Evolutionary conservation across 2,888 invertebrate species (phyloP).

Genomic region (Pristionchus japonicus): DNA sequence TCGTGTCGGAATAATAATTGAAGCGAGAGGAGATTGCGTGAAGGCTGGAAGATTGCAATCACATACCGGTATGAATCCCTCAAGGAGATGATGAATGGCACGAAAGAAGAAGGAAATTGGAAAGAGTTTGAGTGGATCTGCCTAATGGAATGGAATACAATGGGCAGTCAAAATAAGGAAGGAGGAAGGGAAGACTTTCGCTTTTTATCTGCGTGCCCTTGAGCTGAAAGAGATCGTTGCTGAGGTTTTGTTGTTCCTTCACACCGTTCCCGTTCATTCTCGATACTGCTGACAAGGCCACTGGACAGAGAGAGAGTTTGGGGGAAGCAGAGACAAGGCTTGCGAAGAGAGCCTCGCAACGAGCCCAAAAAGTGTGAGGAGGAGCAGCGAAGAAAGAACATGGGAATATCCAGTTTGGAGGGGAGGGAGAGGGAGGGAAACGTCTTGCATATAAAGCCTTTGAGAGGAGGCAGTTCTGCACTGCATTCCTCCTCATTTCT

Average conservation of each 20-base stretch:
- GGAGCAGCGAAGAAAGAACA: constrained; percentile 39
- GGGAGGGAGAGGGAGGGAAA: neutral
- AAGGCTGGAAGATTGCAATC: neutral
- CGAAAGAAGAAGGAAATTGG: constrained; percentile 13
- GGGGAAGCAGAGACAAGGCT: neutral
- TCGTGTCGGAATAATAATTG: constrained; percentile 18
- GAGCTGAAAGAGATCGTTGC: neutral
- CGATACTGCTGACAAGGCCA: neutral
- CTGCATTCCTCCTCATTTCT: constrained; percentile 29
- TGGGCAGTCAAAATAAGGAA: constrained; percentile 18
- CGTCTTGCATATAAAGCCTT: constrained; percentile 35
- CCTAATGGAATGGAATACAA: constrained; percentile 13
- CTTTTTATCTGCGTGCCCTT: neutral
- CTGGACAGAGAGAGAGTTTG: neutral
- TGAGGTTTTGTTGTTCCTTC: neutral
- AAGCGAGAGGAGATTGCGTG: neutral
- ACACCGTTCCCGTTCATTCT: constrained; percentile 1
- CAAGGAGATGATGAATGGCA: constrained; percentile 9
- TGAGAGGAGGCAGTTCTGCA: constrained; percentile 13
- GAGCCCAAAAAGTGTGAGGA: neutral
- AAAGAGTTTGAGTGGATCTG: neutral
- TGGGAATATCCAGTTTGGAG: constrained; percentile 34
- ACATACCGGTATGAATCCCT: constrained; percentile 22
- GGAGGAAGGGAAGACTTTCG: neutral
- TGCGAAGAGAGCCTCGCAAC: neutral